Percentiles rank a stretch among this genome's conserved stretches.
These are phyloP conservation scores for Chaetops frenatus DNA, from an alignment of 2,113 vertebrate genomes.

Conservation along the genomic window DNA sequence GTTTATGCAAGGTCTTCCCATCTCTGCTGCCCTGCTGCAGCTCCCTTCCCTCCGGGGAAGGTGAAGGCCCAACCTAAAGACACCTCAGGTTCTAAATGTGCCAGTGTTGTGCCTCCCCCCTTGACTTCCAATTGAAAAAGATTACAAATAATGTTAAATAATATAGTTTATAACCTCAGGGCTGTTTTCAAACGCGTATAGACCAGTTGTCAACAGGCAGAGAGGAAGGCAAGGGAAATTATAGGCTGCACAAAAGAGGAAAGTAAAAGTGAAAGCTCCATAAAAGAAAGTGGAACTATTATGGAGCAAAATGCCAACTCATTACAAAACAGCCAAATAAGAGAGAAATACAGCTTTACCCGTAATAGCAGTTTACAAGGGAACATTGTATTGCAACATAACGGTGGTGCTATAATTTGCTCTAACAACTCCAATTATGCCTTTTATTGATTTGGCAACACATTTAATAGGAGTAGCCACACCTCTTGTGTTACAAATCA, in stretches of 20 bases:
- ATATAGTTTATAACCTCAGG: slow-evolving; percentile 76
- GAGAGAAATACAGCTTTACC: slow-evolving; percentile 85
- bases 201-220: slow-evolving; percentile 74
- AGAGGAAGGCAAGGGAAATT: slow-evolving; percentile 85
- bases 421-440: slow-evolving; percentile 99
- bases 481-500: slow-evolving; percentile 96
- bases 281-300: slow-evolving; percentile 97
- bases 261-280: slow-evolving; percentile 89
- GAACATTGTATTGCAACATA: slow-evolving; percentile 96
- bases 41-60: slow-evolving; percentile 38
- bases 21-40: slow-evolving; percentile 15
- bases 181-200: slow-evolving; percentile 73
- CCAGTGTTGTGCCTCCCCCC: slow-evolving; percentile 5
- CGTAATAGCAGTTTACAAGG: slow-evolving; percentile 97
- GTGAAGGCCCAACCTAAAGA: slow-evolving; percentile 14
- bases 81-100: not conserved
- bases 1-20: not conserved
- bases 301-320: slow-evolving; percentile 91
- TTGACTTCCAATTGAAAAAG: slow-evolving; percentile 69
- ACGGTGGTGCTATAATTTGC: slow-evolving; percentile 98
- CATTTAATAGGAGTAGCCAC: slow-evolving; percentile 98
- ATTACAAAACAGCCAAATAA: slow-evolving; percentile 86
- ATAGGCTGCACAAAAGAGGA: slow-evolving; percentile 93
- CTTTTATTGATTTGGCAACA: slow-evolving; percentile 99
- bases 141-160: slow-evolving; percentile 78